Evolutionary conservation across 1,140 invertebrate species (phyloP).

Genomic region (Harlomillsia oculata): DNA sequence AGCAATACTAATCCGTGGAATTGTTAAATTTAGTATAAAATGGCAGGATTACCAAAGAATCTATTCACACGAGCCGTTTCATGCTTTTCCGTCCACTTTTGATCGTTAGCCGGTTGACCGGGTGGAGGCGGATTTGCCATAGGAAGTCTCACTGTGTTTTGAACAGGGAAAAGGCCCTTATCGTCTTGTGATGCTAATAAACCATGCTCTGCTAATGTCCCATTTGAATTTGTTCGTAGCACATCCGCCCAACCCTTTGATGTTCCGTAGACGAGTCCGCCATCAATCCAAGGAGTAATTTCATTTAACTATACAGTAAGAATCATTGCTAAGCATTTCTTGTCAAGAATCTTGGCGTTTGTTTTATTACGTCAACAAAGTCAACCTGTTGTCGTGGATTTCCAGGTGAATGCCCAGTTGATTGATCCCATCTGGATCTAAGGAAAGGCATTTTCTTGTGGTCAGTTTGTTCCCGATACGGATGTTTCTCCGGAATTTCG

Average conservation of each 20-base stretch:
- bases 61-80: slow-evolving; percentile 43
- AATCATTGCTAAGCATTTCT: slow-evolving; percentile 4
- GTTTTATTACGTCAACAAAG: neutral
- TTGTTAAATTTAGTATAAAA: too few relatives aligned
- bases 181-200: slow-evolving; percentile 40
- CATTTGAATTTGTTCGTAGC: slow-evolving; percentile 44
- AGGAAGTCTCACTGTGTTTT: slow-evolving; percentile 46
- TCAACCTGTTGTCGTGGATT: slow-evolving; percentile 49
- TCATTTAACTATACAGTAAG: slow-evolving; percentile 47
- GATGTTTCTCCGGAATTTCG: slow-evolving; percentile 40
- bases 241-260: slow-evolving; percentile 51
- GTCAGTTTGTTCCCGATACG: neutral
- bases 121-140: slow-evolving; percentile 53
- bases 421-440: slow-evolving; percentile 44
- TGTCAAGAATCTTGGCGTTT: too few relatives aligned
- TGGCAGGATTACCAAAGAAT: slow-evolving; percentile 50
- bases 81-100: slow-evolving; percentile 40
- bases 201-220: slow-evolving; percentile 42
- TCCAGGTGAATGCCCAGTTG: slow-evolving; percentile 46
- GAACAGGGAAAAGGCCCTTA: slow-evolving; percentile 44
- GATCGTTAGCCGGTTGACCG: slow-evolving; percentile 42
- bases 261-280: slow-evolving; percentile 50
- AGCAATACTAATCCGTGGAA: too few relatives aligned
- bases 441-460: slow-evolving; percentile 44
- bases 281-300: slow-evolving; percentile 54